phyloP scores from a whole-genome alignment of 2,113 vertebrate genomes.

The Rana temporaria region DNA sequence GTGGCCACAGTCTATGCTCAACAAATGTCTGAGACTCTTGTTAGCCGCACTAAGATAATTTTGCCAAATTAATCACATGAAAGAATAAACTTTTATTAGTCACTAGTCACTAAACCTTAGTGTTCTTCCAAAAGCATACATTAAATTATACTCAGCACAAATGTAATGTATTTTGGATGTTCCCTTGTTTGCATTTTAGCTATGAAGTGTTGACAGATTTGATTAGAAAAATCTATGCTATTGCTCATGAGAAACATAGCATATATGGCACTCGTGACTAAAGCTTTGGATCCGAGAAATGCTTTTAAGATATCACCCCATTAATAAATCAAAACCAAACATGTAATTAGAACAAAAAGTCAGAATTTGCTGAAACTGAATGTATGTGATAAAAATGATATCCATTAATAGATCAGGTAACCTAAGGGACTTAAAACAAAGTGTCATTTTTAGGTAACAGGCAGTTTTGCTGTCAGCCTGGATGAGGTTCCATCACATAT shows the following conservation, averaged over 20 bases:
- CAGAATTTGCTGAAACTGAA: too few species aligned
- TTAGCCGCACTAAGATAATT: slow-evolving; percentile 39
- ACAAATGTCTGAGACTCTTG: slow-evolving; percentile 28
- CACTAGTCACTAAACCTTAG: slow-evolving; percentile 46
- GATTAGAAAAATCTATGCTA: slow-evolving; percentile 51
- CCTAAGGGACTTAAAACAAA: slow-evolving; percentile 7
- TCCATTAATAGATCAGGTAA: not conserved
- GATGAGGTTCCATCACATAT: slow-evolving; percentile 17
- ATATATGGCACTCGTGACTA: slow-evolving; percentile 43
- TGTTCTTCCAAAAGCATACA: slow-evolving; percentile 48
- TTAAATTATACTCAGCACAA: slow-evolving; percentile 50
- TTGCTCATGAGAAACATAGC: slow-evolving; percentile 48
- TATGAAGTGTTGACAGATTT: slow-evolving; percentile 43
- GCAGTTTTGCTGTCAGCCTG: slow-evolving; percentile 9
- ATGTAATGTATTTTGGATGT: slow-evolving; percentile 52
- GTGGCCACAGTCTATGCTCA: not conserved
- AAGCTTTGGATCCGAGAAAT: slow-evolving; percentile 36
- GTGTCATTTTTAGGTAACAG: slow-evolving; percentile 26
- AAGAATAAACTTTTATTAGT: slow-evolving; percentile 56
- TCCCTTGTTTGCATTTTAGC: slow-evolving; percentile 51
- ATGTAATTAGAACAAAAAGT: slow-evolving; percentile 18
- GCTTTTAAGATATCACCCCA: slow-evolving; percentile 34
- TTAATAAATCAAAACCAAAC: slow-evolving; percentile 37
- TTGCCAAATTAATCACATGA: slow-evolving; percentile 57
- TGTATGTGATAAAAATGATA: not conserved